These are phyloP conservation scores for Peromyscus californicus DNA, from an alignment of 2,113 vertebrate species.

Conservation along the genomic window DNA sequence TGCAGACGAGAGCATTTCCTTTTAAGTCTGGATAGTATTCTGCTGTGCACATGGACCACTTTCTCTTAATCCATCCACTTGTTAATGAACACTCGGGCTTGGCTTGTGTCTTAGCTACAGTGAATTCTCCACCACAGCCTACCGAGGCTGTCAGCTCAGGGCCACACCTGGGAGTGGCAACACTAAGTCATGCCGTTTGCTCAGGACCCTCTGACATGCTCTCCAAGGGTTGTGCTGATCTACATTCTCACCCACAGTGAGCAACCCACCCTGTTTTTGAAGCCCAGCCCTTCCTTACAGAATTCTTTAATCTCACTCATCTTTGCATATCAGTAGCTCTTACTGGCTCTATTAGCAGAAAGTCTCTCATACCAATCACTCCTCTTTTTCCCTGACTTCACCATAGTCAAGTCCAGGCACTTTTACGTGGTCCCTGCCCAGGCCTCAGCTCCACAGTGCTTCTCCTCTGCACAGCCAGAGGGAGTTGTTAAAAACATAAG, in stretches of 20 bases:
- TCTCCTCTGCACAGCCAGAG: not conserved
- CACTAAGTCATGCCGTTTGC: too few species aligned
- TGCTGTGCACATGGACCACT: too few species aligned
- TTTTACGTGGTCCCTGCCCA: too few species aligned
- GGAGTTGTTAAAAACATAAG: not conserved
- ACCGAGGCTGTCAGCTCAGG: not conserved
- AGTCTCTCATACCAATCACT: not conserved
- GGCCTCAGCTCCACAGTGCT: accelerated
- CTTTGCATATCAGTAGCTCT: not conserved
- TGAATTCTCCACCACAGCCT: not conserved
- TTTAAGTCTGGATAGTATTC: not conserved
- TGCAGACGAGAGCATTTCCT: not conserved
- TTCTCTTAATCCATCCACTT: not conserved
- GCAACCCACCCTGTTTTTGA: not conserved
- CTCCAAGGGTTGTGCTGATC: not conserved
- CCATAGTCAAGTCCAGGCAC: too few species aligned
- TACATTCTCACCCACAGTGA: not conserved
- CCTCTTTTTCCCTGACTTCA: not conserved
- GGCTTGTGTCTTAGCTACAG: not conserved
- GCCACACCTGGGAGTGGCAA: not conserved
- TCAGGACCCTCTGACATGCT: not conserved
- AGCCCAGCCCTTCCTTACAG: not conserved
- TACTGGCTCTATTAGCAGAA: not conserved
- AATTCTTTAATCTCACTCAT: not conserved
- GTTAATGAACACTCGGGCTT: not conserved